Base-by-base conservation (phyloP, 53 echinoderm and acorn worm species). In the Crossaster papposus region DNA sequence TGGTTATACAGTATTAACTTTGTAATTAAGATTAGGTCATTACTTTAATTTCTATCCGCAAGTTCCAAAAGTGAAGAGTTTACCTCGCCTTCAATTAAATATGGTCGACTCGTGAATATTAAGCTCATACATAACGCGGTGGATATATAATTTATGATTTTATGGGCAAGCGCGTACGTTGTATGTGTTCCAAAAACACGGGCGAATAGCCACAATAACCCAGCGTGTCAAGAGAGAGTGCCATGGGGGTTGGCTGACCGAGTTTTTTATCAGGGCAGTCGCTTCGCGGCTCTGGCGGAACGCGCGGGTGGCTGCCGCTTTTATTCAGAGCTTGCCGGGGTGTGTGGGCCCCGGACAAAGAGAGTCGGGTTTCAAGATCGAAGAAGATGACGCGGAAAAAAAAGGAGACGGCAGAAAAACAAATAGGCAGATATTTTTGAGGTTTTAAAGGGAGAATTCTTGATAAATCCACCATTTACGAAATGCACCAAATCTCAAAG, bases 181-280 rank as follows among this genome's bases (percentile, higher is more conserved):
- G 28, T 33, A 14, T 81, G 33, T 54, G 58, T 22, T 44, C 65
- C 64, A 14, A 24, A 24, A 18, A n/a, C 15, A 62, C 34, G 55
- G 68, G 51, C 28, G 64, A 65, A 65, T 38, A 38, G 68, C 65
- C 82, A 37, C 68, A 68, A 36, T 82, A 73, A n/a, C 29, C 17
- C 70, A 81, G 82, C 82, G 82, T 37, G 82, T 65, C 82, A 24
- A 15, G 28, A 64, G 36, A 65, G 37, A 65, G 68, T 64, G 82
- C 82, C 82, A 37, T 14, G 82, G 82, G 82, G 82, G 82, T 82
- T 50, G 23, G n/a, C 33, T 82, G 82, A 82, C 82, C 82, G 82
- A 82, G 82, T 82, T 82, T 78, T 68, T 64, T n/a, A n/a, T n/a
- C 64, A 37, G 68, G 68, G n/a, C 20, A 31, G n/a, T 12, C 29